A percentile compares a stretch with the other conserved stretches of the same genome.
Evolutionary conservation across 2,888 invertebrate species (phyloP).

Genomic region (Leptarthrus brevirostris): DNA sequence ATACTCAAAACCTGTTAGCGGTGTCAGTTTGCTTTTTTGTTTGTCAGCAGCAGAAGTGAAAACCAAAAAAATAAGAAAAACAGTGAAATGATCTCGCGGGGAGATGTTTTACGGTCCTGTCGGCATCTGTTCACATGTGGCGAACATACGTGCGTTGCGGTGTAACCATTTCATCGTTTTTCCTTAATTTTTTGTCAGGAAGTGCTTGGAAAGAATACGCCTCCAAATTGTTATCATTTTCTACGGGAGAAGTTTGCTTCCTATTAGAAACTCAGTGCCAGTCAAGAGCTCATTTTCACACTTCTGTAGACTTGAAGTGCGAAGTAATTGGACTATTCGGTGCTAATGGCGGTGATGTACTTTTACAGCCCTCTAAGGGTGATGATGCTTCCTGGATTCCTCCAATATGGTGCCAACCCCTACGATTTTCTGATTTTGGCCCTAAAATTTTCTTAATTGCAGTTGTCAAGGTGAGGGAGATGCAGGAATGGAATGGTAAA

Average conservation of each 20-base stretch:
- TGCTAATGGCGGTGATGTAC: conserved; percentile 37
- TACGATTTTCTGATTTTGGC: conserved; percentile 26
- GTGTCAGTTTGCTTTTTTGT: background rate
- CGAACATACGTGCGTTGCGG: conserved; percentile 37
- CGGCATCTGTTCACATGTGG: conserved; percentile 44
- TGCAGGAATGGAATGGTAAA: background rate
- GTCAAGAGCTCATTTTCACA: conserved; percentile 42
- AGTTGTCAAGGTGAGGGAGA: conserved; percentile 27
- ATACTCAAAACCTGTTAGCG: background rate
- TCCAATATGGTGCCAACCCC: conserved; percentile 28
- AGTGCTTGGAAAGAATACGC: background rate
- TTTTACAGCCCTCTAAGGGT: background rate
- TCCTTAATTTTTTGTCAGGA: conserved; percentile 26
- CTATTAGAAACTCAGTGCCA: conserved; percentile 15
- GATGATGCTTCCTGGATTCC: conserved; percentile 17
- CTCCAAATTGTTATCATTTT: conserved; percentile 35
- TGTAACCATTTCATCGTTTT: conserved; percentile 16
- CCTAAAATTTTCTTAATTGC: conserved; percentile 44
- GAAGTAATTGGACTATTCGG: conserved; percentile 47
- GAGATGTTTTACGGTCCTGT: conserved; percentile 35
- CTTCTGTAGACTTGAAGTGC: conserved; percentile 42
- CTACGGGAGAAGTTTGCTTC: conserved; percentile 11
- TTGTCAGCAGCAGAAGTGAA: background rate
- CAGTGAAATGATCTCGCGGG: background rate
- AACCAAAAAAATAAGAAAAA: background rate